Evolutionary conservation across 2,113 vertebrate species (phyloP), one percentile per base, ranked within the genome.

Genomic region (Cyanocitta stelleri): DNA sequence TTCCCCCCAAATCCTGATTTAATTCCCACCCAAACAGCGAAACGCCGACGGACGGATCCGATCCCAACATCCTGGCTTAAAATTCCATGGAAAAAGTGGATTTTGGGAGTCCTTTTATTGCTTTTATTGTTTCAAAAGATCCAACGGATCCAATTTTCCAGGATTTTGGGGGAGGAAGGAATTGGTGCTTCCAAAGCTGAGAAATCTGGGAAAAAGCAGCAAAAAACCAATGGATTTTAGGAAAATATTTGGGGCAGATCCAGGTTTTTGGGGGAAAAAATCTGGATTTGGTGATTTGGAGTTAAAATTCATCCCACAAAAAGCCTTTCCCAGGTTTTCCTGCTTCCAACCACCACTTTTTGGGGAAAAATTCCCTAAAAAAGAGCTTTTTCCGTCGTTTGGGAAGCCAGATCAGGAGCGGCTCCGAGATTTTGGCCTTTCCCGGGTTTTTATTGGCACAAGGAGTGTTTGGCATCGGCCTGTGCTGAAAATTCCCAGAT

Each of bases 21-120:
- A 3, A 19, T 30, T 51, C 44, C 55, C 79, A 41, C 23, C 54
- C 43, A 16, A 39, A 7, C 4, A 5, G n/a, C 13, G 0, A 4
- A 56, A 79, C 2, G 13, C 13, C 1, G 2, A 24, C 2, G 10
- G n/a, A 17, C 2, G 3, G 29, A 82, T 27, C 43, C 11, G 0
- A 59, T 41, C n/a, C 24, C 35, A 8, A 3, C 9, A 29, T 16
- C 16, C 20, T 3, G 20, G 9, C 24, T 0, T 3, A 7, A 24
- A 83, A 83, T 16, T 35, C 79, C 66, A 20, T 4, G 15, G 10
- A 43, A 83, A 83, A 49, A 18, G 4, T 2, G 16, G 23, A 33
- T 11, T 49, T 59, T 18, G 3, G 30, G 29, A 27, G 4, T 33
- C 5, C 2, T 41, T 59, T 21, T 2, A 13, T 13, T 0, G 4